Base-by-base conservation (phyloP, 2,113 vertebrate species). In the Toxotes chatareus region DNA sequence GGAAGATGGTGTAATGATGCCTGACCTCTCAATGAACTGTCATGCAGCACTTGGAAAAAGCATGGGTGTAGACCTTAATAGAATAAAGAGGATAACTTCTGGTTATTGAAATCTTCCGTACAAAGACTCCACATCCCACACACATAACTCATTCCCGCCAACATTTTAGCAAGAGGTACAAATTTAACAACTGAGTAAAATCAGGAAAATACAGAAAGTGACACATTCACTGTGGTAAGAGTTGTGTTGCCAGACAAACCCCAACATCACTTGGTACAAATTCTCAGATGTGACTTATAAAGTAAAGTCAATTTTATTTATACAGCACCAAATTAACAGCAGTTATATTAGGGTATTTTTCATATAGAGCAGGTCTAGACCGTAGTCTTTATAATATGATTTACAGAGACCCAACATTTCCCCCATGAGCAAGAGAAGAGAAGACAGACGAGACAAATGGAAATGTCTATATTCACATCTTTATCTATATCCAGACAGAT, bases 11-110 rank as follows among this genome's bases (percentile, higher is more conserved):
- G n/a, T 59, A 59, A 80, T 73, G 69, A 73, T 49, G 42, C 53
- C 62, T 51, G 53, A 73, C 69, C 69, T 60, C 51, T 59, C 49
- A 56, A n/a, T 57, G 40, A 77, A 68, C 63, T 61, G 65, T 31
- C 46, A 79, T 73, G 47, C 51, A 67, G 32, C 23, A 61, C 61
- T 47, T 47, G 6, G 42, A 31, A 66, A 31, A 73, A 32, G n/a
- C 40, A 27, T 72, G 47, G 9, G 40, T 46, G 31, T 38, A 67
- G 31, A 68, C 42, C 56, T 61, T 56, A 69, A 32, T 2, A 49
- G 32, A 13, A 66, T 40, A 65, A 38, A 80, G n/a, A 80, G 16
- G n/a, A 57, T 23, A 63, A 7, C 27, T 42, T 34, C 19, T 34
- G 13, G 21, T 47, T 63, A 44, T n/a, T 55, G 36, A 70, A 69